Conservation (phyloP, 2,888 invertebrate genomes). For the Meloe dianella region DNA sequence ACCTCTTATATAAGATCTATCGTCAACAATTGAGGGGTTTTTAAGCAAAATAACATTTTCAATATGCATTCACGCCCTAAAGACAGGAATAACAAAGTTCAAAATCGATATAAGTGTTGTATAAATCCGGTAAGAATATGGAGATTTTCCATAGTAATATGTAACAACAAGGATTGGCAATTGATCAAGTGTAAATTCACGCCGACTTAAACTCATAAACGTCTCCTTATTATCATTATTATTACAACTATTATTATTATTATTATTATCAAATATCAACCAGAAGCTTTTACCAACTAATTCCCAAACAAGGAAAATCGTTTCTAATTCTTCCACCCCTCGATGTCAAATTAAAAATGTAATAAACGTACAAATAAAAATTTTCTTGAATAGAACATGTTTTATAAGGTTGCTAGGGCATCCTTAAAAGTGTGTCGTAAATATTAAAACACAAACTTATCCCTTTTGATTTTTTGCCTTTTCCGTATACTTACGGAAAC, state of each 20-base stretch:
- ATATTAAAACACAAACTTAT: conserved; percentile 20
- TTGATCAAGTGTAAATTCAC: conserved; percentile 39
- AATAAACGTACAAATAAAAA: neutral
- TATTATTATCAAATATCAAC: neutral
- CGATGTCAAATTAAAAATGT: neutral
- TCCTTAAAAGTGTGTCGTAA: conserved; percentile 18
- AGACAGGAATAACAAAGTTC: conserved; percentile 27
- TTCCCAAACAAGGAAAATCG: too few species aligned
- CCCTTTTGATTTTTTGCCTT: neutral
- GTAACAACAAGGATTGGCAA: conserved; percentile 32
- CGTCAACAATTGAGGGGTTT: neutral
- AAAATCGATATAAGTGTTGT: conserved; percentile 40
- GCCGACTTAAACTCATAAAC: conserved; percentile 35
- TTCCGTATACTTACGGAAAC: conserved; percentile 20
- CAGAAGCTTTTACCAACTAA: neutral
- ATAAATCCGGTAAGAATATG: conserved; percentile 48
- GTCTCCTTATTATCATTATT: neutral
- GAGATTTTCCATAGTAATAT: conserved; percentile 36
- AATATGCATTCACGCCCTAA: conserved; percentile 27
- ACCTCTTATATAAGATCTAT: neutral
- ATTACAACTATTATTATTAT: neutral
- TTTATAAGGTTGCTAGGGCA: neutral
- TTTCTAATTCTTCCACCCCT: too few species aligned
- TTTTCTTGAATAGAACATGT: neutral
- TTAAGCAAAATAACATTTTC: conserved; percentile 12